Evolutionary conservation across 2,113 vertebrate species (phyloP), one percentile per base, ranked within the genome.

Genomic region (Brachypteracias leptosomus): DNA sequence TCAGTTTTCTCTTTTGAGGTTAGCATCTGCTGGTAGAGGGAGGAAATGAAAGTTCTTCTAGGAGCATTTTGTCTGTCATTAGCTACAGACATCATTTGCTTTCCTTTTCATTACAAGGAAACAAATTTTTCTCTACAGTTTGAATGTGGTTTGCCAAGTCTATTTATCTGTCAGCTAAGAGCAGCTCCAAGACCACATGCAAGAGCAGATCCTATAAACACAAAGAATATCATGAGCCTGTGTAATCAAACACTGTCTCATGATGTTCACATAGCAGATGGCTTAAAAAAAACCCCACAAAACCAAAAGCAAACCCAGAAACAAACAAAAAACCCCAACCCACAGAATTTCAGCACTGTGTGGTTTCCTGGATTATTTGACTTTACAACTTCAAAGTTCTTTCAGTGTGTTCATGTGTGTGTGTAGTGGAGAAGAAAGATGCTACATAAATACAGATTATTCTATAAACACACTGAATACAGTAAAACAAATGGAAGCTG

Each of bases 371-470:
- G 83, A 72, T 4, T 70, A 85, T 46, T 89, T 87, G 35, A 52
- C n/a, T 89, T 90, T 14, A 47, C 6, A 75, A 28, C 44, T 78
- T 79, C 38, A 36, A 81, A 72, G 55, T 40, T 84, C 61, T 95
- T 81, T 78, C 63, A 82, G 26, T 67, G 10, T 61, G 7, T 49
- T 83, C 75, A 1, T 74, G 38, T 49, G 26, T 93, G 38, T 93
- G 22, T 77, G 22, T 14, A 29, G 51, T 62, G 24, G 28, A 16
- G 74, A 90, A 87, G 17, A 90, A 63, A 82, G 38, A 67, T 38
- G 26, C 24, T 81, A 78, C 33, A 84, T 71, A 97, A 97, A 95
- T 95, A 95, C 17, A 93, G 89, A 93, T 96, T 95, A 96, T 95
- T 90, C 68, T 61, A 92, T 94, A 88, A 91, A 67, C 55, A 91